These are phyloP conservation scores for Coregonus sp. DNA, from an alignment of 2,797 vertebrate species.

Conservation along the genomic window DNA sequence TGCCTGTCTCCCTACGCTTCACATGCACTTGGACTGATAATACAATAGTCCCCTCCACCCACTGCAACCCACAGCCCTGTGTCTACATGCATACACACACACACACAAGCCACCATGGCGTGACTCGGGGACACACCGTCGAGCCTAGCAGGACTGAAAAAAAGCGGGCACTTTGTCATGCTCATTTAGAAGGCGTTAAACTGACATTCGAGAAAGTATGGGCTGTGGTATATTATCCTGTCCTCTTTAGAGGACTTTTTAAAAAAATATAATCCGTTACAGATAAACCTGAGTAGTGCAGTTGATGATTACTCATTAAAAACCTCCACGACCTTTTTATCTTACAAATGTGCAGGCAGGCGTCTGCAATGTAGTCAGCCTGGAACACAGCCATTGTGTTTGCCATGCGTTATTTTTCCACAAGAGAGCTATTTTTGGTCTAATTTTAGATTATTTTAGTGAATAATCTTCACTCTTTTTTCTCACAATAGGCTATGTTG, in stretches of 20 bases:
- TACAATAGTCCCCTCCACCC: neutral
- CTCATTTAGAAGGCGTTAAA: neutral
- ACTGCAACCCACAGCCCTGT: neutral
- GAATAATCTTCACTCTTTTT: neutral
- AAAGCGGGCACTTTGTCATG: neutral
- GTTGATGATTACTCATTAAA: neutral
- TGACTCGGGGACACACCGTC: neutral
- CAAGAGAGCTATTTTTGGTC: neutral
- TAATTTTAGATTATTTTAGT: neutral
- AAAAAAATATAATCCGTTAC: neutral
- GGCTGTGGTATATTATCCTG: neutral
- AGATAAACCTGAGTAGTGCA: neutral
- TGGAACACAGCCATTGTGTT: neutral
- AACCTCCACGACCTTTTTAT: neutral
- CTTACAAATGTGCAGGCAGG: neutral
- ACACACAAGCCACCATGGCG: neutral
- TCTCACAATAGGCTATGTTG: neutral
- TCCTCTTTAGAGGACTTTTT: neutral
- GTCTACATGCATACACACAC: neutral
- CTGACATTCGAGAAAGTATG: neutral
- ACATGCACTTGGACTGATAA: slow-evolving; percentile 1
- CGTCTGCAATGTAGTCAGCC: neutral
- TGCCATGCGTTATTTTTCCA: neutral
- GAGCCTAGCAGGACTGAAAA: too few relatives aligned
- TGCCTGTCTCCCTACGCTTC: neutral